Conservation (phyloP, 1,140 invertebrate genomes). For the Eriocheir sinensis region DNA sequence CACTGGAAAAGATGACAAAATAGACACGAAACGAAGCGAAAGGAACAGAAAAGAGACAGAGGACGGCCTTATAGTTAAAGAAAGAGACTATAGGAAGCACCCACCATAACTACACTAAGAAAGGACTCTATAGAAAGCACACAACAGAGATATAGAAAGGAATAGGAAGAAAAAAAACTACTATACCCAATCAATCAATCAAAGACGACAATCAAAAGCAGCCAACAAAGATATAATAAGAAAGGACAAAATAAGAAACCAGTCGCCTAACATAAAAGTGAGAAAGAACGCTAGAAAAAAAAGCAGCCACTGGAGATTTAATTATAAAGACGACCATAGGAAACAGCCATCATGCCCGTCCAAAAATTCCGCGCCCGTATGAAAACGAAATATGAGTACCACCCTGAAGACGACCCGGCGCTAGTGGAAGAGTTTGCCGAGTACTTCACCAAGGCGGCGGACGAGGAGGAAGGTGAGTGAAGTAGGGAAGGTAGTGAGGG, state of each 20-base stretch:
- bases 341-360: constrained; percentile 50
- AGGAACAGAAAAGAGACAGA: no score
- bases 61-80: no score
- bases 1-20: background rate
- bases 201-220: background rate
- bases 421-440: constrained; percentile 57
- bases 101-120: no score
- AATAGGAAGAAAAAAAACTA: background rate
- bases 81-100: background rate
- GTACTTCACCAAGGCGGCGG: constrained; percentile 51
- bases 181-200: background rate
- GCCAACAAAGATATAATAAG: no score
- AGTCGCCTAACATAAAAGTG: no score
- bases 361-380: constrained; percentile 65
- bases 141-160: background rate
- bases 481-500: no score
- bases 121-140: no score
- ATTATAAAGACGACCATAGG: no score
- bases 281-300: background rate
- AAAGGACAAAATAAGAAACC: no score
- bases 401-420: constrained; percentile 39
- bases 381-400: constrained; percentile 44
- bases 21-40: no score
- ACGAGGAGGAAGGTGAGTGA: constrained; percentile 42
- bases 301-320: no score